A percentile compares a stretch with the other conserved stretches of the same genome.
These are phyloP conservation scores for Charanyca ferruginea DNA, from an alignment of 2,888 invertebrate genomes.

Conservation along the genomic window DNA sequence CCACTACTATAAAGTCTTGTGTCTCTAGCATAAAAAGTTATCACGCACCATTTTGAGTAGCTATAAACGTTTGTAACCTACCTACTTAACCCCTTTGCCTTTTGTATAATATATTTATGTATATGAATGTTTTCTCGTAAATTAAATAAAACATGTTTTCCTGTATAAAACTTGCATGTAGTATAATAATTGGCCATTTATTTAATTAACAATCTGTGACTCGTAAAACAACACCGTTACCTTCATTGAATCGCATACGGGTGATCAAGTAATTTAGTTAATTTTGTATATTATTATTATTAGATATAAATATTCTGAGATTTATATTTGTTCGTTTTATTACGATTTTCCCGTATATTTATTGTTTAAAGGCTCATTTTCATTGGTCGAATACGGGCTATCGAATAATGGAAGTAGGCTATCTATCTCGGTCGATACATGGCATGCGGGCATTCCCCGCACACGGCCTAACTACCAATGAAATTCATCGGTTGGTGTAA, in stretches of 20 bases:
- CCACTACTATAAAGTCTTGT: too few species aligned
- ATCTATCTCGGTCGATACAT: too few species aligned
- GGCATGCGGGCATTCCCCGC: too few species aligned
- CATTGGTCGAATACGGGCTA: too few species aligned
- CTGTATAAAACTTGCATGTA: not conserved
- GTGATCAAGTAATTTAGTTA: conserved; percentile 69
- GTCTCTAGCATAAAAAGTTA: not conserved
- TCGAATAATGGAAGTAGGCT: too few species aligned
- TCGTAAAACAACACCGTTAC: conserved; percentile 28
- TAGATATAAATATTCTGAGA: conserved; percentile 72
- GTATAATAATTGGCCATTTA: conserved; percentile 18
- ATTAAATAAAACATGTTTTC: not conserved
- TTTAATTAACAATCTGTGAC: conserved; percentile 35
- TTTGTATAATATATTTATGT: conserved; percentile 12
- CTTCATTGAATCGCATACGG: conserved; percentile 45
- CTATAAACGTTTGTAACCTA: not conserved
- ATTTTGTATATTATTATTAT: conserved; percentile 76
- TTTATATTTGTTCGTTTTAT: conserved; percentile 33
- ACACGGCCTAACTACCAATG: too few species aligned
- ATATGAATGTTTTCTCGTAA: conserved; percentile 12
- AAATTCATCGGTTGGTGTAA: too few species aligned
- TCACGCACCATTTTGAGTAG: too few species aligned
- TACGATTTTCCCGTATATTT: not conserved
- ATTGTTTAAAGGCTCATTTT: too few species aligned
- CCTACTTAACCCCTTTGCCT: conserved; percentile 3